These are phyloP conservation scores for Nycteola revayana DNA, from an alignment of 2,888 invertebrate genomes.

Conservation along the genomic window DNA sequence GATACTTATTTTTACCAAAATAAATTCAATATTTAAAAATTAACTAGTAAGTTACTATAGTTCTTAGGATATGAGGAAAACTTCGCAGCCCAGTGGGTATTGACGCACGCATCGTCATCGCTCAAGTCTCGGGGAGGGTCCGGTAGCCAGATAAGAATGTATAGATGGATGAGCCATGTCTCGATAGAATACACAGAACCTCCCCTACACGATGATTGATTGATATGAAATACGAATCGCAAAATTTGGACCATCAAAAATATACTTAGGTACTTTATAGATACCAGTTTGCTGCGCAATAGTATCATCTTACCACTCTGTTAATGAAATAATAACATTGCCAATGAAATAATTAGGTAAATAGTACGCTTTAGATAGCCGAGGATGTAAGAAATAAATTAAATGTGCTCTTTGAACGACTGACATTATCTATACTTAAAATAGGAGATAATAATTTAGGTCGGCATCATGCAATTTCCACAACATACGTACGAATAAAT, in stretches of 20 bases:
- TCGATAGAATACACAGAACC: conserved; percentile 68
- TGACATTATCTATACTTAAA: conserved; percentile 31
- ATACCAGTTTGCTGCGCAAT: no score
- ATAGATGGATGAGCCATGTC: conserved; percentile 65
- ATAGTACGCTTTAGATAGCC: conserved; percentile 23
- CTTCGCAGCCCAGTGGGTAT: conserved; percentile 32
- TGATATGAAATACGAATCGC: conserved; percentile 50
- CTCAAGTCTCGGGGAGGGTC: conserved; percentile 57
- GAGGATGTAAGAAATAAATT: conserved; percentile 24
- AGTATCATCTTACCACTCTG: no score
- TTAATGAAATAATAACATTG: conserved; percentile 26
- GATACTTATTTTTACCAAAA: no score
- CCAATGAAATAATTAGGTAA: conserved; percentile 27
- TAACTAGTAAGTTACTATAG: no score
- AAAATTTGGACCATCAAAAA: conserved; percentile 38
- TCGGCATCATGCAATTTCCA: conserved; percentile 56
- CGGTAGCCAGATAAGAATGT: conserved; percentile 69
- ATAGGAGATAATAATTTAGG: conserved; percentile 50
- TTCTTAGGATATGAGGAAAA: conserved; percentile 24
- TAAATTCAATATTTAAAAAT: no score
- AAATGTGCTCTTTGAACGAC: conserved; percentile 54
- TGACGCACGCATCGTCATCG: conserved; percentile 64
- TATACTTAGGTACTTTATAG: no score
- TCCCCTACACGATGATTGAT: conserved; percentile 64
- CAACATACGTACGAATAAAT: conserved; percentile 38